These are phyloP conservation scores for Phortica magna DNA, from an alignment of 2,888 invertebrate genomes.

Conservation along the genomic window DNA sequence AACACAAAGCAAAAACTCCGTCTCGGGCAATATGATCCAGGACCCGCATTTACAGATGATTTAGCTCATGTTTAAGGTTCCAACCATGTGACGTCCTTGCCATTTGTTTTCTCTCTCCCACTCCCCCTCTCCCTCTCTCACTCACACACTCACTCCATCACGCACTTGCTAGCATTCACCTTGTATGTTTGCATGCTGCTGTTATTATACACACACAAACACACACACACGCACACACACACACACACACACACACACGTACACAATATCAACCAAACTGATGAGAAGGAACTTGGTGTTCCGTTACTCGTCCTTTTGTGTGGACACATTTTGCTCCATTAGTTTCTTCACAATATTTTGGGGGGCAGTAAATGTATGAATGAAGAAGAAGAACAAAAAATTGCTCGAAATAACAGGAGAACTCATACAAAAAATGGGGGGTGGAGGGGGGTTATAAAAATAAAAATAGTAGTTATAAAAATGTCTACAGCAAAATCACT, in stretches of 20 bases:
- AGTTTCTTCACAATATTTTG: constrained; percentile 59
- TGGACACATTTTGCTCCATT: constrained; percentile 73
- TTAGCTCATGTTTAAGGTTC: constrained; percentile 73
- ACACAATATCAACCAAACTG: background rate
- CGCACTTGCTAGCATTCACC: background rate
- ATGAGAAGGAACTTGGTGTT: background rate
- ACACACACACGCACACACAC: constrained; percentile 6
- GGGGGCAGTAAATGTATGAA: constrained; percentile 46
- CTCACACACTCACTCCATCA: background rate
- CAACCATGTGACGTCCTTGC: constrained; percentile 13
- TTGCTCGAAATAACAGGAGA: background rate
- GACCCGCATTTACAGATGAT: constrained; percentile 75
- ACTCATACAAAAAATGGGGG: constrained; percentile 17
- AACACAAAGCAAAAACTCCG: background rate
- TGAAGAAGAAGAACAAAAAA: constrained; percentile 3
- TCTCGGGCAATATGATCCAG: constrained; percentile 33
- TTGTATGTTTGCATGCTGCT: background rate
- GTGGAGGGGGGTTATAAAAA: too few relatives aligned
- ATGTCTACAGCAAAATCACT: too few relatives aligned
- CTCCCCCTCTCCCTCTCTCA: background rate
- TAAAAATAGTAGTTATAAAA: too few relatives aligned
- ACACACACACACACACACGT: constrained; percentile 43
- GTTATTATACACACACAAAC: constrained; percentile 31
- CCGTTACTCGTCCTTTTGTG: constrained; percentile 31
- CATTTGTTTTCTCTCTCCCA: background rate